Base-by-base conservation (phyloP, 2,888 invertebrate genomes). In the Drosophila maculinotata region DNA sequence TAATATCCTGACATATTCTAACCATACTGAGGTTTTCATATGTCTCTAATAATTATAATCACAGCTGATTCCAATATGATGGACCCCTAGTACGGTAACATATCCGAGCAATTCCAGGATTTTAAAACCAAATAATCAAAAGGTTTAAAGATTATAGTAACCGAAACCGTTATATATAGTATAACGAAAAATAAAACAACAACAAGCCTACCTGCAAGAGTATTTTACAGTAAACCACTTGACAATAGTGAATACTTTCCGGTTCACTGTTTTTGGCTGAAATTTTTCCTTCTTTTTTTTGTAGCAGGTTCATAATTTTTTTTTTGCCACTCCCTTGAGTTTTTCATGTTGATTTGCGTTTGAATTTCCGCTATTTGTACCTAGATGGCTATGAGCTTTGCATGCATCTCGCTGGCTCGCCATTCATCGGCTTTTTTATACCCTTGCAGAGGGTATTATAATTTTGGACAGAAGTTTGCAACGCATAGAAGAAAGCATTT, bases 301-400 rank as follows among this genome's bases (percentile, higher is more conserved):
- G 2, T n/a, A 10, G 20, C n/a, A n/a, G n/a, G n/a, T n/a, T n/a
- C n/a, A n/a, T n/a, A n/a, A n/a, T n/a, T n/a, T 38, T 38, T 63
- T 65, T 74, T 66, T 54, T 51, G 49, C n/a, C 30, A 30, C 38
- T 59, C 60, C 39, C 35, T 63, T 8, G 52, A 54, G 56, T 79
- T 81, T 76, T 81, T 84, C 79, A 67, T 79, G 63, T 67, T 79
- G 76, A 82, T 83, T n/a, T 86, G 70, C 60, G 65, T 76, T 79
- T 76, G 70, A 76, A 79, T 86, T 82, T 76, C 65, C 74, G 73
- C 57, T 56, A 47, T 20, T 74, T 47, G 56, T 53, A 53, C 52
- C 59, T 28, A 33, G 57, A 59, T 45, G 36, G 28, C 45, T 23
- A 8, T 28, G 45, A 47, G 53, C 38, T 23, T 14, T 62, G 53